Conservation (phyloP, 92 coral and sea anemone genomes). For the Metridium senile region DNA sequence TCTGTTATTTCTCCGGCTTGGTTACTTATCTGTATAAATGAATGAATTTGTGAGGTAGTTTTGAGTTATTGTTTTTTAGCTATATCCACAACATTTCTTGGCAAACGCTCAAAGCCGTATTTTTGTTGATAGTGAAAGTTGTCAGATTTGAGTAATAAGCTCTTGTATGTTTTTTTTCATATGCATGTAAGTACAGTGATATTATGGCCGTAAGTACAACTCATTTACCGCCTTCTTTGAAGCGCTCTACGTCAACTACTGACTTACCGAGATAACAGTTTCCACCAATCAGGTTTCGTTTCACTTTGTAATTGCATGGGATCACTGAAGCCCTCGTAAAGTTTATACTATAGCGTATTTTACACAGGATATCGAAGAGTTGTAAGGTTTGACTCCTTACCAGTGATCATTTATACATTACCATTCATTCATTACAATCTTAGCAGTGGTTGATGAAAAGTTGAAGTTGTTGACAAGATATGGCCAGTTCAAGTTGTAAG, state of each 20-base stretch:
- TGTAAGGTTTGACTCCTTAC: no score
- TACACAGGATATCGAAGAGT: not conserved
- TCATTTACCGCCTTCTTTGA: conserved; percentile 11
- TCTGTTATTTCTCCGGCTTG: conserved; percentile 13
- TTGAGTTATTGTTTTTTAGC: not conserved
- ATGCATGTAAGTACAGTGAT: not conserved
- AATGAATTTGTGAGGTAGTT: not conserved
- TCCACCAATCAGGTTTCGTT: not conserved
- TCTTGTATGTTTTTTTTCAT: not conserved
- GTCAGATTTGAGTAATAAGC: not conserved
- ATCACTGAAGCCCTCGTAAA: not conserved
- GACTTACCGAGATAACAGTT: not conserved
- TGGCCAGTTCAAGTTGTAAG: not conserved
- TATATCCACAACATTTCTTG: not conserved
- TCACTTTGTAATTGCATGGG: not conserved
- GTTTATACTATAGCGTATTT: not conserved
- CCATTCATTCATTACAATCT: no score
- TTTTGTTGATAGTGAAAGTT: no score
- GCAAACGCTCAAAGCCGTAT: no score
- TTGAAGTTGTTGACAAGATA: not conserved
- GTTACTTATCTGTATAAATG: conserved; percentile 4
- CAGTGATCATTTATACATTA: no score
- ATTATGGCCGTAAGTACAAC: not conserved
- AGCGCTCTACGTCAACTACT: conserved; percentile 3
- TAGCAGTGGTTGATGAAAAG: not conserved